Evolutionary conservation across 2,888 invertebrate species (phyloP).

Genomic region (Fabriciana adippe): DNA sequence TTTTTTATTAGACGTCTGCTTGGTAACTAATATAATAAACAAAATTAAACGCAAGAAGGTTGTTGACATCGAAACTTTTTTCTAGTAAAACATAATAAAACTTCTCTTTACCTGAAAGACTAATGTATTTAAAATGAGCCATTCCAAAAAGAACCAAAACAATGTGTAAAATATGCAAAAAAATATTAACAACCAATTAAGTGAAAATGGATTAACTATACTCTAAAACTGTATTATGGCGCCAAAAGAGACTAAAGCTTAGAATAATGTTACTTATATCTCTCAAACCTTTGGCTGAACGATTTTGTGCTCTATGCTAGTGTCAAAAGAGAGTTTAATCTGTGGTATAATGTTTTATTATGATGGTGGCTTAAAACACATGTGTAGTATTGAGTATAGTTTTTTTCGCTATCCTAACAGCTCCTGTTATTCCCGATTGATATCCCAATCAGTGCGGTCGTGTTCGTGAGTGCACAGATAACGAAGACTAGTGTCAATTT

Average conservation of each 20-base stretch:
- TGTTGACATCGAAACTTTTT: too few species aligned
- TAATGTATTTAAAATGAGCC: constrained; percentile 18
- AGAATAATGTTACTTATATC: constrained; percentile 20
- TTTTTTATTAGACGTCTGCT: too few species aligned
- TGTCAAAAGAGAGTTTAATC: constrained; percentile 20
- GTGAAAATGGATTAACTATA: constrained; percentile 35
- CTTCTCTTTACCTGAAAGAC: neutral
- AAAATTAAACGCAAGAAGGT: too few species aligned
- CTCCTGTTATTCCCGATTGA: constrained; percentile 66
- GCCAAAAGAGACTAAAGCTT: constrained; percentile 60
- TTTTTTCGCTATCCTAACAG: constrained; percentile 61
- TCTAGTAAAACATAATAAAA: neutral
- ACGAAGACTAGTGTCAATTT: constrained; percentile 61
- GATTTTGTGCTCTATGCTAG: constrained; percentile 25
- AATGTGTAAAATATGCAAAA: constrained; percentile 27
- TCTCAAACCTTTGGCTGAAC: constrained; percentile 38
- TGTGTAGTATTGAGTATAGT: constrained; percentile 55
- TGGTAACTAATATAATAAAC: too few species aligned
- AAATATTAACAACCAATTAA: constrained; percentile 37
- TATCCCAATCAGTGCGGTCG: constrained; percentile 58
- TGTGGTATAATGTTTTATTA: constrained; percentile 21
- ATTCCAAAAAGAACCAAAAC: neutral
- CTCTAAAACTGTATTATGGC: constrained; percentile 47
- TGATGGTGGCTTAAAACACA: constrained; percentile 38
- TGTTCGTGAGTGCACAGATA: constrained; percentile 47